Percentiles rank a stretch among this genome's conserved stretches.
These are phyloP conservation scores for Orthosia gothica DNA, from an alignment of 2,888 invertebrate species.

Conservation along the genomic window DNA sequence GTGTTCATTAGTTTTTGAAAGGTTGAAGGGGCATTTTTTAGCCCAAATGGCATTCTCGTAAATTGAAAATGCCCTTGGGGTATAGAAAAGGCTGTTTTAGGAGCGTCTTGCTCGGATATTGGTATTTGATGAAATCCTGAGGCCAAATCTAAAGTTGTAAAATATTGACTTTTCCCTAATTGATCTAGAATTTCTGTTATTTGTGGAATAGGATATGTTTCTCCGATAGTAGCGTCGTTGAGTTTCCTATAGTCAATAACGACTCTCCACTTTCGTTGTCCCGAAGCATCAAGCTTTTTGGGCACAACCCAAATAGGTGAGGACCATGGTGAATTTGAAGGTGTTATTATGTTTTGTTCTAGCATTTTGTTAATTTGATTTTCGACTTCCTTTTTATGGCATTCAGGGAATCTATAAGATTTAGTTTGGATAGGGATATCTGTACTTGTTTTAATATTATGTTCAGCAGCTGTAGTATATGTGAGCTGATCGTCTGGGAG, in stretches of 20 bases:
- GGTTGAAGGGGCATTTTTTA: too few species aligned
- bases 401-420: too few species aligned
- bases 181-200: conserved; percentile 1
- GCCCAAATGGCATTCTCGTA: not conserved
- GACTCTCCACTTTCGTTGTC: conserved; percentile 1
- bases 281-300: not conserved
- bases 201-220: conserved; percentile 2
- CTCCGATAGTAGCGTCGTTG: not conserved
- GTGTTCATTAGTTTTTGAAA: too few species aligned
- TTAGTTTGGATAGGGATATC: too few species aligned
- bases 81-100: not conserved
- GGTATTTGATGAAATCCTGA: not conserved
- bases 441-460: too few species aligned
- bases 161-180: conserved; percentile 3
- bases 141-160: not conserved
- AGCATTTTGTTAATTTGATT: too few species aligned
- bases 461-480: too few species aligned
- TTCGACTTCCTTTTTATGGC: too few species aligned
- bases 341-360: too few species aligned
- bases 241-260: conserved; percentile 3
- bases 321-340: not conserved
- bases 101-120: not conserved
- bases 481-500: too few species aligned
- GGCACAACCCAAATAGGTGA: conserved; percentile 4
- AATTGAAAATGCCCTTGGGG: not conserved